A percentile compares a stretch with the other conserved stretches of the same genome.
Conservation (phyloP, 2,113 vertebrate species). For the Steatornis caripensis region DNA sequence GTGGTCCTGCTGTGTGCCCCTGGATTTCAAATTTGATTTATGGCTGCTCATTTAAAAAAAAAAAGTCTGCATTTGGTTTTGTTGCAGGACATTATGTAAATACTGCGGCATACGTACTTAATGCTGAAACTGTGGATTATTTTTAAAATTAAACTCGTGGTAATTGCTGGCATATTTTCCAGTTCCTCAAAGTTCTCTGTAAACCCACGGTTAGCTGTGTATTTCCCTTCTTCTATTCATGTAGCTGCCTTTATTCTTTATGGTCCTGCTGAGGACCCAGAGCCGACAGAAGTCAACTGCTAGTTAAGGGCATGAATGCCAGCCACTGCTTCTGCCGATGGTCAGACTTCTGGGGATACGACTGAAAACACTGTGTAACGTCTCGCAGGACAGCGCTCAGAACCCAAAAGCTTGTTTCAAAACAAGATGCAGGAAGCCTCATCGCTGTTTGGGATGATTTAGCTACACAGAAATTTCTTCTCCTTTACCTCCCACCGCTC, state of each 20-base stretch:
- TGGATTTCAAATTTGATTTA: conserved; percentile 27
- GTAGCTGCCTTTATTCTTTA: conserved; percentile 12
- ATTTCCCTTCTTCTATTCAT: not conserved
- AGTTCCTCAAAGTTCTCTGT: conserved; percentile 31
- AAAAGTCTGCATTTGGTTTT: not conserved
- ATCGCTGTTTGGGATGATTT: not conserved
- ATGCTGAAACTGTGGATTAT: conserved; percentile 6
- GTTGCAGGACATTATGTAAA: not conserved
- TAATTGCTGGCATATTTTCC: conserved; percentile 27
- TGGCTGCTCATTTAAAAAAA: not conserved
- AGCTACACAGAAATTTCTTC: not conserved
- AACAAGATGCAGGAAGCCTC: not conserved
- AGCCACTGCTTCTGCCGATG: not conserved
- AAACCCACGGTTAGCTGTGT: not conserved
- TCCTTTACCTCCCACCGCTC: not conserved
- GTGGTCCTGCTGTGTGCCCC: conserved; percentile 25
- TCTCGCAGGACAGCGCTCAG: not conserved
- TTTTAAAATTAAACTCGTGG: conserved; percentile 29
- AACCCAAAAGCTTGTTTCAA: not conserved
- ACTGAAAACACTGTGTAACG: not conserved
- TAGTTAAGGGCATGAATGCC: not conserved
- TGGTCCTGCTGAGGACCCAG: not conserved
- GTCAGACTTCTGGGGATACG: not conserved
- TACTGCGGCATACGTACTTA: not conserved
- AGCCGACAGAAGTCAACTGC: not conserved